Base-by-base conservation (phyloP, 2,113 vertebrate species). In the Cephalopholis sonnerati region DNA sequence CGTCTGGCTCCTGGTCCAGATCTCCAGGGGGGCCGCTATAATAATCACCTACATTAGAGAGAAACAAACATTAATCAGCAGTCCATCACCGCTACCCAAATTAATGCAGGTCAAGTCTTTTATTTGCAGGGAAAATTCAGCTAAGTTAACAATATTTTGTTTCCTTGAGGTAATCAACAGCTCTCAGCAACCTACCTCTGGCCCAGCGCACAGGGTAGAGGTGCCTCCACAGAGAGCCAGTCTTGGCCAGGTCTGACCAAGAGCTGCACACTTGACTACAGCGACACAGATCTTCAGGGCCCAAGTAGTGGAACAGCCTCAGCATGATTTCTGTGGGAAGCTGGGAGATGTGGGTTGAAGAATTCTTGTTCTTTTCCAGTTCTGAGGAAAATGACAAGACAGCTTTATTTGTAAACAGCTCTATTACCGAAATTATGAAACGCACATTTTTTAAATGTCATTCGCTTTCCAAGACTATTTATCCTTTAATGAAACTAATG, bases 161-260 rank as follows among this genome's bases (percentile, higher is more conserved):
- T n/a, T 36, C 6, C 1, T n/a, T 7, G 1, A 3, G 2, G 25
- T 58, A 7, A 36, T 5, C 1, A 63, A 2, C 39, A 67, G 50
- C 18, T 11, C 7, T 64, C 16, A 11, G 20, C 10, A 12, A 92
- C 84, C 61, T 93, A 99, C 98, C 97, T 97, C 97, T 96, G 82
- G 97, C 97, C 98, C 98, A 99, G 82, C 91, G 96, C 77, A 99
- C 97, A 29, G 98, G 98, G 78, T 99, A 98, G 66, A 99, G 96
- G 89, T 99, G 97, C 64, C 95, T 98, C 98, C 98, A 99, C 61
- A 99, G 95, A 25, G 95, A 97, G 80, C 98, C 98, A 0, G 97
- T 97, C 93, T 96, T 97, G 54, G 96, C 91, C 91, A 99, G 70
- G 77, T 97, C 95, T 63, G 96, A 96, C 98, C 98, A 99, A 20